Base-by-base conservation (phyloP, 2,888 invertebrate species). In the Corythucha ciliata region DNA sequence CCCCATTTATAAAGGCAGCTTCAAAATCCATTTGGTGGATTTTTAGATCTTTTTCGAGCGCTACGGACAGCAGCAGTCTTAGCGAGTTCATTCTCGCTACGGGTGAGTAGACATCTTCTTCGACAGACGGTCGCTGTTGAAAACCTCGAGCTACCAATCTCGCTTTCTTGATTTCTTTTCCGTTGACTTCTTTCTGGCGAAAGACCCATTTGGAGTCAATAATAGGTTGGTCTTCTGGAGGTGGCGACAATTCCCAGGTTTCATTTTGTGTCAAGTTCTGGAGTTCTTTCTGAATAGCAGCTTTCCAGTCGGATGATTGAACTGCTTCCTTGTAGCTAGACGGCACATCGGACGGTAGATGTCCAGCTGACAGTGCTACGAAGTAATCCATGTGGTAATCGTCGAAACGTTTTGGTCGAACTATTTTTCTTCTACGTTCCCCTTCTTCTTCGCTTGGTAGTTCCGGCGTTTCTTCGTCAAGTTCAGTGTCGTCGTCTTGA, bases 151-250 rank as follows among this genome's bases (percentile, higher is more conserved):
- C 47, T n/a, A 47, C 36, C 18, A 45, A 34, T 6, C 29, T 32
- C 5, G 45, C 45, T 45, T 33, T 39, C 18, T 14, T 39, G 12
- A 39, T 14, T 3, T 6, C 2, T 5, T 24, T 10, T 20, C 48
- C 41, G 8, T 41, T n/a, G 21, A 26, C 12, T 2, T 3, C 4
- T 4, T 48, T 41, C 27, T 41, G 21, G 3, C 36, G 36, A 36
- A 49, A 64, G 6, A 64, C 50, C 64, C 64, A 64, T 40, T 62
- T 64, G 2, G 61, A 60, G 59, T 63, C 62, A 27, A 65, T 58
- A n/a, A 62, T 51, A 4, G 62, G 56, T 60, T 63, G 59, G 51
- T 59, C 56, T 56, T 60, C 49, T 37, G 63, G 64, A 29, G 45
- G 56, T 4, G 60, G 57, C 36, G 62, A 61, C 50, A 64, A n/a